Base-by-base conservation (phyloP, 2,888 invertebrate species). In the Pterostichus niger region DNA sequence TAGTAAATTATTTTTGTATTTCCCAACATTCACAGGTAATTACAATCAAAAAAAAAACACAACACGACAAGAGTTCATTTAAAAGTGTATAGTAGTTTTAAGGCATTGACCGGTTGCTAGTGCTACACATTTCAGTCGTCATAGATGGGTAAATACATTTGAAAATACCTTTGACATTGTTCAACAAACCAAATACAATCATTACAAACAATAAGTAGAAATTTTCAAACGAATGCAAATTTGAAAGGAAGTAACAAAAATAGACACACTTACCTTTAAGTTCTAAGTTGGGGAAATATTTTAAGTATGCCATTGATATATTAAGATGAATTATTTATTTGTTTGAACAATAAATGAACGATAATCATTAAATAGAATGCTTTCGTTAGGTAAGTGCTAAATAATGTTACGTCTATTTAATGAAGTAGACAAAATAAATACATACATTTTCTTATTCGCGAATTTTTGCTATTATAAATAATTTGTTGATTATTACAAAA, bases 141-240 rank as follows among this genome's bases (percentile, higher is more conserved):
- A 64, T 31, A 24, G 24, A 59, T 24, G 17, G 31, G 24, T 59
- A 59, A 31, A 31, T 33, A 64, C 35, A 35, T 64, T 33, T 35
- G 35, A 35, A 64, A 64, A 64, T 64, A 64, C 6, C 35, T 64
- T 64, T 46, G 15, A 71, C 44, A 35, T 33, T 64, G 33, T 40
- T 68, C 68, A 40, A 61, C 61, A 61, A 61, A 61, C 61, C 68
- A 68, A 68, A 68, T 35, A 64, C 64, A 33, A 15, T 71, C 17
- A 17, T 15, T 68, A 71, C n/a, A 5, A 13, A 24, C 17, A 71
- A 71, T 44, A 71, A 71, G 13, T 44, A 71, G 17, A 40, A 44
- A 17, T 71, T 71, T 71, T 17, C 40, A 71, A 56, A 56, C 24
- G 17, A 71, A 71, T 64, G 13, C 40, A 35, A 44, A 13, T 71